Conservation (phyloP, 1,140 invertebrate genomes). For the Monochamus saltuarius region DNA sequence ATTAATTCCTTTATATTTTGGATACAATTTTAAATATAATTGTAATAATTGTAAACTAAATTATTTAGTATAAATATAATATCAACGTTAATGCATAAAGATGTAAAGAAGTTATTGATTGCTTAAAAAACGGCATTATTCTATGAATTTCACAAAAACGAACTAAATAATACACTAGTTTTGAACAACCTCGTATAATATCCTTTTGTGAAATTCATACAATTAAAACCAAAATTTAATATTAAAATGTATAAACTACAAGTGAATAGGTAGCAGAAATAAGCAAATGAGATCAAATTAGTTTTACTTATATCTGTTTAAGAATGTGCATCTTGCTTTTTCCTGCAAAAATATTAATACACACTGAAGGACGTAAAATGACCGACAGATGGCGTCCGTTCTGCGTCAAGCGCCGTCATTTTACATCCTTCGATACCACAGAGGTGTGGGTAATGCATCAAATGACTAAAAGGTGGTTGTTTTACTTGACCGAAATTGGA, state of each 20-base stretch:
- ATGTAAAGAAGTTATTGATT: slow-evolving; percentile 1
- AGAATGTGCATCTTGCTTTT: slow-evolving; percentile 25
- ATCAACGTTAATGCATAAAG: background rate
- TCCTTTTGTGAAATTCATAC: background rate
- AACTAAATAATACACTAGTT: too few species aligned
- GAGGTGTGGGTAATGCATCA: too few species aligned
- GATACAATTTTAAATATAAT: too few species aligned
- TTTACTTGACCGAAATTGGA: background rate
- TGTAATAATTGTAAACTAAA: too few species aligned
- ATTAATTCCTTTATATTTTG: too few species aligned
- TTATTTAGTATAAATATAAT: slow-evolving; percentile 2
- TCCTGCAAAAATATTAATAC: slow-evolving; percentile 16
- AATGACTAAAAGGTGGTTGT: background rate
- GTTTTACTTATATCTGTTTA: background rate
- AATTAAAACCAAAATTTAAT: background rate
- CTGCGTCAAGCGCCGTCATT: too few species aligned
- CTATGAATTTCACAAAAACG: background rate
- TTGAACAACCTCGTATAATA: too few species aligned
- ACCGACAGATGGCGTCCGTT: background rate
- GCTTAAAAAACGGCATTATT: background rate
- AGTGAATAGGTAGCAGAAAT: slow-evolving; percentile 20
- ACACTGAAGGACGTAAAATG: slow-evolving; percentile 1
- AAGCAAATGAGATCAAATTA: slow-evolving; percentile 23
- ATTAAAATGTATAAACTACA: slow-evolving; percentile 8
- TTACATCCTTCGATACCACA: too few species aligned